These are phyloP conservation scores for Callinectes sapidus DNA, from an alignment of 2,888 invertebrate genomes.

Conservation along the genomic window DNA sequence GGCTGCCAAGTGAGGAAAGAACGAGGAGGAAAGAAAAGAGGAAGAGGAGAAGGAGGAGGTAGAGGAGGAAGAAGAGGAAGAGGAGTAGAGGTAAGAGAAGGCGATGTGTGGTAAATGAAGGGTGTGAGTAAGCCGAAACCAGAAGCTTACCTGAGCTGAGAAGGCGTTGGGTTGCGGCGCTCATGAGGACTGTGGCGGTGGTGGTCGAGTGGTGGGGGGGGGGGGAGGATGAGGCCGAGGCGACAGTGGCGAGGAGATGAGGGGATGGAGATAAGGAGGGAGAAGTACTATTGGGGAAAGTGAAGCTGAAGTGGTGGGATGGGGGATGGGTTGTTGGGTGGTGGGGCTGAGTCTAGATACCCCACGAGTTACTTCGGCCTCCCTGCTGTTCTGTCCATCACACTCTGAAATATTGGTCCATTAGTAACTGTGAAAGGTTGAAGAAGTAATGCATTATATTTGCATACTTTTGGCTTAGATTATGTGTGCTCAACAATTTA, in stretches of 20 bases:
- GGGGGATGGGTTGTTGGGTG: neutral
- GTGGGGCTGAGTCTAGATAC: neutral
- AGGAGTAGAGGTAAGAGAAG: neutral
- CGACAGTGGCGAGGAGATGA: neutral
- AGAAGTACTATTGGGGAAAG: neutral
- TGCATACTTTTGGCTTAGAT: conserved; percentile 26
- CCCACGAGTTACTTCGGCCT: neutral
- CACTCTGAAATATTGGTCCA: conserved; percentile 17
- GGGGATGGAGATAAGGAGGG: neutral
- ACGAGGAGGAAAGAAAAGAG: neutral
- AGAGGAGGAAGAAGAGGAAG: neutral
- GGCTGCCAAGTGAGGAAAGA: neutral
- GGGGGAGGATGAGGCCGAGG: neutral
- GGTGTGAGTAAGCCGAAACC: neutral
- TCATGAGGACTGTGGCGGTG: neutral
- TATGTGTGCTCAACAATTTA: conserved; percentile 10
- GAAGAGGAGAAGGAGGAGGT: neutral
- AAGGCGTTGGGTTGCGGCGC: neutral
- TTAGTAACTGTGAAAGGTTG: neutral
- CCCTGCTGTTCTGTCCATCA: conserved; percentile 27
- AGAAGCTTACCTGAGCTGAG: neutral
- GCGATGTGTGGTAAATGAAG: neutral
- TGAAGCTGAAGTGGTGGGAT: neutral
- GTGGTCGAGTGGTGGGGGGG: neutral
- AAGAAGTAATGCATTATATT: conserved; percentile 32